Conservation (phyloP, 2,797 vertebrate genomes). For the Characodon lateralis region DNA sequence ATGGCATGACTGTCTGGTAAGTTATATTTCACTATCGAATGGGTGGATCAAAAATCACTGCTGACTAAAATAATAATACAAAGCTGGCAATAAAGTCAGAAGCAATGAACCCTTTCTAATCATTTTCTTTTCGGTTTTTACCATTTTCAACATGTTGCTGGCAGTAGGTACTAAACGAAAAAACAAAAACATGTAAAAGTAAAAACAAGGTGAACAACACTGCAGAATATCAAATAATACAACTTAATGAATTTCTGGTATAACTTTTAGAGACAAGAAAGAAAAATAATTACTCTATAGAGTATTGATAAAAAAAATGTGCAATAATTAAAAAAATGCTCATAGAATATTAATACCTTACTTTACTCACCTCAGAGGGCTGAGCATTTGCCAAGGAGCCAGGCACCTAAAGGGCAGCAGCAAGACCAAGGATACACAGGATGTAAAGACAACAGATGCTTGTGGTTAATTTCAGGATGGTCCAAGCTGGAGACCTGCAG, state of each 20-base stretch:
- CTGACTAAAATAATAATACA: no score
- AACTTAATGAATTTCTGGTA: neutral
- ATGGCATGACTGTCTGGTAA: no score
- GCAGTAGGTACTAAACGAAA: conserved; percentile 41
- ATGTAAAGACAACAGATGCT: neutral
- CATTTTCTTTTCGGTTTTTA: conserved; percentile 14
- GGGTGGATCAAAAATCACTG: no score
- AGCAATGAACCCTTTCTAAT: neutral
- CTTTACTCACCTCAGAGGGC: neutral
- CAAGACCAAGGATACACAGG: neutral
- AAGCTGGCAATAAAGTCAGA: neutral
- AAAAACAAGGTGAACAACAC: neutral
- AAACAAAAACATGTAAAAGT: neutral
- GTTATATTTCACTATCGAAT: no score
- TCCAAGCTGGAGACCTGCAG: neutral
- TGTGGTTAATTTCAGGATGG: neutral
- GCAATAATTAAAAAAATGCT: neutral
- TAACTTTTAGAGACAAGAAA: neutral
- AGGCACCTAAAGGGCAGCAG: neutral
- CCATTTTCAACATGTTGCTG: conserved; percentile 68
- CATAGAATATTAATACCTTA: neutral
- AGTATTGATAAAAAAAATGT: neutral
- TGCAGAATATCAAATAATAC: neutral
- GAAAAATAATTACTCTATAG: neutral
- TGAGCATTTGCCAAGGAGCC: neutral